Percentiles rank a stretch among this genome's conserved stretches.
phyloP scores from a whole-genome alignment of 2,113 vertebrate species.

The Balaeniceps rex region DNA sequence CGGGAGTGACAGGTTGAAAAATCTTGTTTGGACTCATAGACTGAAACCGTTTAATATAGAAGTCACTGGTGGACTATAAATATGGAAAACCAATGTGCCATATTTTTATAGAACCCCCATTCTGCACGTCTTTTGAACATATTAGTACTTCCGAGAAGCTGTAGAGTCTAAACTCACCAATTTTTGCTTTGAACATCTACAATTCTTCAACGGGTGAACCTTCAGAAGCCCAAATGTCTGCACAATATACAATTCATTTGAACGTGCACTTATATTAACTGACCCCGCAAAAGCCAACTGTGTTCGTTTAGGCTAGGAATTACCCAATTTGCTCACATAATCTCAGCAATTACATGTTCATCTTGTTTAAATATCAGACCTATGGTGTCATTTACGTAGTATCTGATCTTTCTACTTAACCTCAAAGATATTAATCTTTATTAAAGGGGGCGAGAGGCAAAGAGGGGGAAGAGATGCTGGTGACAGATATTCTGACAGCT shows the following conservation, averaged over 20 bases:
- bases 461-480: neutral
- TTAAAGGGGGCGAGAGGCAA: slow-evolving; percentile 16
- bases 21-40: slow-evolving; percentile 39
- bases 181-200: neutral
- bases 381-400: neutral
- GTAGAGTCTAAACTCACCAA: neutral
- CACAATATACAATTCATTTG: neutral
- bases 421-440: slow-evolving; percentile 39
- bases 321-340: slow-evolving; percentile 37
- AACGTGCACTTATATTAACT: neutral
- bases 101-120: neutral
- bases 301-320: slow-evolving; percentile 36
- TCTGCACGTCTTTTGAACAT: neutral
- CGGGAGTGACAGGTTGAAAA: slow-evolving; percentile 16
- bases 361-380: slow-evolving; percentile 40
- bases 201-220: neutral
- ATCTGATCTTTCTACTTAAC: slow-evolving; percentile 18
- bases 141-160: neutral
- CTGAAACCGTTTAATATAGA: slow-evolving; percentile 36
- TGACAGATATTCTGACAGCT: slow-evolving; percentile 28
- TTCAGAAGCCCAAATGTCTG: neutral
- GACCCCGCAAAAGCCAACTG: slow-evolving; percentile 4
- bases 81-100: slow-evolving; percentile 3
- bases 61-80: slow-evolving; percentile 25
- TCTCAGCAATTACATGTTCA: slow-evolving; percentile 29